Conservation (phyloP, 2,888 invertebrate species). For the Gerosis bhagava region DNA sequence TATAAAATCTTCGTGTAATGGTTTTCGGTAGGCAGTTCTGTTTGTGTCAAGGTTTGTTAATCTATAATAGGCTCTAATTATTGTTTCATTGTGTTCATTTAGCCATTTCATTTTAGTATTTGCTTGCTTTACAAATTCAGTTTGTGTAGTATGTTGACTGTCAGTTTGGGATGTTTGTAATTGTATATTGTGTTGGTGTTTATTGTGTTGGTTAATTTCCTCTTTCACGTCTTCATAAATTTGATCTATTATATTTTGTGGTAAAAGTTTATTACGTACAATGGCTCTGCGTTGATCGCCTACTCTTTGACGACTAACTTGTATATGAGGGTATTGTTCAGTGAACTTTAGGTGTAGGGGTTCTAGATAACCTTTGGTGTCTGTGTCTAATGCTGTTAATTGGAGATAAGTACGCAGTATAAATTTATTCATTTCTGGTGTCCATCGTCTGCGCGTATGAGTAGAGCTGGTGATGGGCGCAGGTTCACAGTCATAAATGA, state of each 20-base stretch:
- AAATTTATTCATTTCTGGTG: slow-evolving; percentile 14
- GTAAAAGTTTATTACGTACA: slow-evolving; percentile 23
- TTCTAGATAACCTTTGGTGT: slow-evolving; percentile 21
- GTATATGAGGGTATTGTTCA: slow-evolving; percentile 28
- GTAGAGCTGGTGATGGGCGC: slow-evolving; percentile 4
- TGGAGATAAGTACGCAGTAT: slow-evolving; percentile 21
- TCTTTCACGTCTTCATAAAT: slow-evolving; percentile 11
- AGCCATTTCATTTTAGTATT: slow-evolving; percentile 20
- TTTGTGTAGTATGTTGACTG: background rate
- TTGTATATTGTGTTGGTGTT: background rate
- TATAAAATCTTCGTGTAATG: slow-evolving; percentile 13
- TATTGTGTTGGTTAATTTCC: background rate
- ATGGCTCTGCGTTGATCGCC: slow-evolving; percentile 33
- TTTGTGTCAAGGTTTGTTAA: slow-evolving; percentile 21
- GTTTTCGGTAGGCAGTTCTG: slow-evolving; percentile 17
- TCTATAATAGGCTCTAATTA: slow-evolving; percentile 19
- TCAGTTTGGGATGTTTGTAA: background rate
- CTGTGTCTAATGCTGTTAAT: slow-evolving; percentile 17
- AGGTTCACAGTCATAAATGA: background rate
- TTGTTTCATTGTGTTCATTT: slow-evolving; percentile 23
- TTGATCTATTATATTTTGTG: slow-evolving; percentile 9
- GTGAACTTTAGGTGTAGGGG: slow-evolving; percentile 25
- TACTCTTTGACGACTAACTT: slow-evolving; percentile 31
- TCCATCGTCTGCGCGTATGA: slow-evolving; percentile 21
- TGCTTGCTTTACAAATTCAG: too few relatives aligned